Evolutionary conservation across 2,113 vertebrate species (phyloP).

Genomic region (Echinops telfairi): DNA sequence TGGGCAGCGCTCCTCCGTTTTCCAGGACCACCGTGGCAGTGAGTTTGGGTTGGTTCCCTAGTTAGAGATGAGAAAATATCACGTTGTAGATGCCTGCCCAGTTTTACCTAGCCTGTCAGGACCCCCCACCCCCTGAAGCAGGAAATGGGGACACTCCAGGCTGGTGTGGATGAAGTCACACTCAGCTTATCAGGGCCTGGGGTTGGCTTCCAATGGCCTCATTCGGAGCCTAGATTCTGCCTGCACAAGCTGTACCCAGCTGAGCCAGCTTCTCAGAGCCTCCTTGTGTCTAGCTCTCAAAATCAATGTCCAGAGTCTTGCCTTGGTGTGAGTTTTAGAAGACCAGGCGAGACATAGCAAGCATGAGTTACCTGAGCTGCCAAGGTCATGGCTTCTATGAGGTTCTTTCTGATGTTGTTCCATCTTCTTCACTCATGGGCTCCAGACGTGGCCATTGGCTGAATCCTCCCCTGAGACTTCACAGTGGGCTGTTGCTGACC

Average conservation of each 20-base stretch:
- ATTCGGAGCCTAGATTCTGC: rapidly evolving
- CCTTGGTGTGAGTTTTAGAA: not conserved
- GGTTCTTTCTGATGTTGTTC: rapidly evolving
- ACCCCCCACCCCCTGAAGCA: too few species aligned
- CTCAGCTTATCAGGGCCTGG: not conserved
- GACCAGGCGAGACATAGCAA: not conserved
- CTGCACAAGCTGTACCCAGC: not conserved
- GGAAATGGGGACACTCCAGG: too few species aligned
- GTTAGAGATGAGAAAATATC: not conserved
- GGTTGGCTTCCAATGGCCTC: too few species aligned
- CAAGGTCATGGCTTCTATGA: rapidly evolving
- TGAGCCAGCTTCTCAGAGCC: too few species aligned
- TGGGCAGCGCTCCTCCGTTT: too few species aligned
- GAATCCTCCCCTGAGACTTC: rapidly evolving
- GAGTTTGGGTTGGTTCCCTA: too few species aligned
- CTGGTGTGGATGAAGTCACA: too few species aligned
- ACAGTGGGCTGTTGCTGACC: not conserved
- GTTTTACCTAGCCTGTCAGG: not conserved
- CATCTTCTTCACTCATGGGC: not conserved
- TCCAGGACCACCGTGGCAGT: too few species aligned
- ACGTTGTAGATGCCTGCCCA: too few species aligned
- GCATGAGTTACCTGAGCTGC: rapidly evolving
- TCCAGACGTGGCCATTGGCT: rapidly evolving
- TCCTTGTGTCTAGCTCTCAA: too few species aligned
- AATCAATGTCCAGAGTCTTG: not conserved